phyloP scores from a whole-genome alignment of 2,888 invertebrate species.

The Erannis defoliaria region DNA sequence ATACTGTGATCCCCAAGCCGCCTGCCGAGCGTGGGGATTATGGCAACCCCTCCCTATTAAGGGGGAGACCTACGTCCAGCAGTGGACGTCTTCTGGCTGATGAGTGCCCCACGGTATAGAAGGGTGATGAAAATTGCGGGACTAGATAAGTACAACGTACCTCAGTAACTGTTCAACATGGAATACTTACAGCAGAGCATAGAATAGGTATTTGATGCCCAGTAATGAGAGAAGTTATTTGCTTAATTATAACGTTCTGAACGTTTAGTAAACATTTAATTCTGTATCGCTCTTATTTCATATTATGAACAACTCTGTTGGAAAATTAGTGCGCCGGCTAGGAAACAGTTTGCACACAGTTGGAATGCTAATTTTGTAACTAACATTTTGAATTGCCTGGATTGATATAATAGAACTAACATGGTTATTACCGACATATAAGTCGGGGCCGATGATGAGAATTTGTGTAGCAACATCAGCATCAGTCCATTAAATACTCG shows the following conservation, averaged over 20 bases:
- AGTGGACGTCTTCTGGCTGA: too few relatives aligned
- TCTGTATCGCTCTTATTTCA: conserved; percentile 50
- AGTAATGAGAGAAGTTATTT: conserved; percentile 79
- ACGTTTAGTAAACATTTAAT: conserved; percentile 63
- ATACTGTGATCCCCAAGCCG: too few relatives aligned
- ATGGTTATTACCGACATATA: too few relatives aligned
- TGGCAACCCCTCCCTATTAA: too few relatives aligned
- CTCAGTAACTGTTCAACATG: conserved; percentile 24
- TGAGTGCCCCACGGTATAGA: too few relatives aligned
- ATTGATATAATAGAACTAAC: neutral
- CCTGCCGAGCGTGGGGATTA: too few relatives aligned
- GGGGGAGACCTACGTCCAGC: too few relatives aligned
- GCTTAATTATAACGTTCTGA: conserved; percentile 73
- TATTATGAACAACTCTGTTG: conserved; percentile 31
- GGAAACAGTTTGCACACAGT: conserved; percentile 13
- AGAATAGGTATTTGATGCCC: conserved; percentile 64
- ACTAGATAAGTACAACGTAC: conserved; percentile 9
- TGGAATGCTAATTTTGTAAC: conserved; percentile 9
- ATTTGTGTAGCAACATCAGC: too few relatives aligned
- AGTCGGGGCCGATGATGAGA: too few relatives aligned
- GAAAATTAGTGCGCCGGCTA: conserved; percentile 25
- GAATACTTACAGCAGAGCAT: conserved; percentile 45
- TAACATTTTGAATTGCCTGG: conserved; percentile 2
- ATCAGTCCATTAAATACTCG: too few relatives aligned
- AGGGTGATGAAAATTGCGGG: neutral